phyloP scores from a whole-genome alignment of 1,140 invertebrate species.

The Brachionus angularis region DNA sequence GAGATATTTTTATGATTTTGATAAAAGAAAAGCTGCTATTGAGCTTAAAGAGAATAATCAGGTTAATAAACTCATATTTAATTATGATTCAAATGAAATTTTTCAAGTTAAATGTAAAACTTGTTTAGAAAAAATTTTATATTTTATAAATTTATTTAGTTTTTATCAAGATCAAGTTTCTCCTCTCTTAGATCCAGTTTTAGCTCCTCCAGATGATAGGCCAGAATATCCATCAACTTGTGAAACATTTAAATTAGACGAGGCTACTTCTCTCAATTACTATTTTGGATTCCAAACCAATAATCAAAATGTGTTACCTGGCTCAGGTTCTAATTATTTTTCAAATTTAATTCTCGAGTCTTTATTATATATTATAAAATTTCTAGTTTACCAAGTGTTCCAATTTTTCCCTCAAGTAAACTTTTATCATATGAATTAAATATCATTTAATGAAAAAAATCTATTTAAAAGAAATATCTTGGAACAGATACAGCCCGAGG shows the following conservation, averaged over 20 bases:
- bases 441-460: background rate
- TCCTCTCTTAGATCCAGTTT: background rate
- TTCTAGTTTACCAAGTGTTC: too few relatives aligned
- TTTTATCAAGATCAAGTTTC: constrained; percentile 18
- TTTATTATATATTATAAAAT: too few relatives aligned
- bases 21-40: background rate
- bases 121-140: background rate
- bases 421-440: background rate
- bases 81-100: constrained; percentile 35
- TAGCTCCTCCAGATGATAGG: constrained; percentile 12
- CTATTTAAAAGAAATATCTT: background rate
- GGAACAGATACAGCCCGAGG: background rate
- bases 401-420: constrained; percentile 1
- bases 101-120: constrained; percentile 14
- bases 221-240: constrained; percentile 27
- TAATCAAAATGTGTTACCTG: constrained; percentile 1
- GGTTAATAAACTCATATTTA: constrained; percentile 9
- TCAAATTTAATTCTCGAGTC: too few relatives aligned
- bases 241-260: background rate
- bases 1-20: constrained; percentile 22
- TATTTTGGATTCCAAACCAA: constrained; percentile 11
- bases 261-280: constrained; percentile 4
- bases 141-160: background rate
- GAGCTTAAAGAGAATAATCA: background rate
- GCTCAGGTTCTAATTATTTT: background rate